Percentiles rank a stretch among this genome's conserved stretches.
phyloP scores from a whole-genome alignment of 2,888 invertebrate species.

The Clusia tigrina region DNA sequence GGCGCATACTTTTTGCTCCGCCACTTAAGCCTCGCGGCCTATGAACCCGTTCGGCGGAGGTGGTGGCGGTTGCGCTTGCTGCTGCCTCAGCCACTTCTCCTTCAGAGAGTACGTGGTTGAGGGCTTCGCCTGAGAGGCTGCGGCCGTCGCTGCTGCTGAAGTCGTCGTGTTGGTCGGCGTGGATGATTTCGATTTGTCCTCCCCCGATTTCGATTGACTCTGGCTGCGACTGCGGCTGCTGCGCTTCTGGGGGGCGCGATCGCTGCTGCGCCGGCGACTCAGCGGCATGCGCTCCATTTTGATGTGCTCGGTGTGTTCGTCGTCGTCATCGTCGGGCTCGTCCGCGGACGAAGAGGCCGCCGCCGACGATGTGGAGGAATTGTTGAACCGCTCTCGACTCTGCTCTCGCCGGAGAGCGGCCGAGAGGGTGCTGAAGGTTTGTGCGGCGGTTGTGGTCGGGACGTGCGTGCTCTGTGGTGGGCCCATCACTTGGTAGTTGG shows the following conservation, averaged over 20 bases:
- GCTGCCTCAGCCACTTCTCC: slow-evolving; percentile 57
- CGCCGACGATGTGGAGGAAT: slow-evolving; percentile 30
- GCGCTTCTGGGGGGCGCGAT: slow-evolving; percentile 15
- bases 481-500: slow-evolving; percentile 50
- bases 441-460: slow-evolving; percentile 10
- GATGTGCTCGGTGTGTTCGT: slow-evolving; percentile 46
- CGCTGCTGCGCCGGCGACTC: slow-evolving; percentile 36
- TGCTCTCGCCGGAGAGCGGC: slow-evolving; percentile 12
- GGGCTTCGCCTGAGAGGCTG: slow-evolving; percentile 33
- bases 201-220: slow-evolving; percentile 23
- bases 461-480: slow-evolving; percentile 14
- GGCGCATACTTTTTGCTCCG: too few relatives aligned
- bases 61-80: slow-evolving; percentile 38
- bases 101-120: slow-evolving; percentile 48
- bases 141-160: slow-evolving; percentile 18
- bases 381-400: slow-evolving; percentile 22
- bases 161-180: not conserved
- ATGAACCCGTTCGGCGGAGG: slow-evolving; percentile 63
- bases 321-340: slow-evolving; percentile 41
- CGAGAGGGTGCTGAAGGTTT: slow-evolving; percentile 10
- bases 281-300: slow-evolving; percentile 55
- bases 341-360: slow-evolving; percentile 35
- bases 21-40: slow-evolving; percentile 59
- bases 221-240: slow-evolving; percentile 36
- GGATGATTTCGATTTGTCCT: not conserved